Evolutionary conservation across 2,888 invertebrate genomes (phyloP).

Genomic region (Hydrotaea cyrtoneurina): DNA sequence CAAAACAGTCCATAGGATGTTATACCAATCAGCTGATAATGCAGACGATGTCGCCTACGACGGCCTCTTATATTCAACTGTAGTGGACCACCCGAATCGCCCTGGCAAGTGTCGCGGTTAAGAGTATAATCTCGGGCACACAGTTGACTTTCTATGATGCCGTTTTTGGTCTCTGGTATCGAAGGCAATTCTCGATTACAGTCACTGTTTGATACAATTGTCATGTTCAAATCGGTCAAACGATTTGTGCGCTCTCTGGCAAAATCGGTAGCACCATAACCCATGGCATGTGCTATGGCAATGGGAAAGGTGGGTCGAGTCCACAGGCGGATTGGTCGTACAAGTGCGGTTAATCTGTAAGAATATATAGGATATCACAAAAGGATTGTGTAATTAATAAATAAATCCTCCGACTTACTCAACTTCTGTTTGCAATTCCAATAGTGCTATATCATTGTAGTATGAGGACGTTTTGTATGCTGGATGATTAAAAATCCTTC

Average conservation of each 20-base stretch:
- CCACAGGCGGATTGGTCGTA: constrained; percentile 84
- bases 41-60: constrained; percentile 69
- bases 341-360: constrained; percentile 75
- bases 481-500: constrained; percentile 72
- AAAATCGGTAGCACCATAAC: constrained; percentile 83
- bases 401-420: constrained; percentile 70
- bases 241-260: constrained; percentile 77
- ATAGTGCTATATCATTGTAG: constrained; percentile 77
- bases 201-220: constrained; percentile 75
- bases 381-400: neutral
- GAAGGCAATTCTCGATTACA: constrained; percentile 74
- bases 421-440: constrained; percentile 71
- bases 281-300: constrained; percentile 82
- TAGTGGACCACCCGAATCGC: constrained; percentile 79
- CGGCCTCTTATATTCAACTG: constrained; percentile 75
- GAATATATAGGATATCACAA: neutral
- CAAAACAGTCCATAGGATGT: constrained; percentile 79
- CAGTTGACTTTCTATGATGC: constrained; percentile 76
- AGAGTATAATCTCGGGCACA: constrained; percentile 76
- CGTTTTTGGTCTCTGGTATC: constrained; percentile 71
- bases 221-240: constrained; percentile 76
- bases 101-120: constrained; percentile 79
- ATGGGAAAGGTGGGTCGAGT: constrained; percentile 76
- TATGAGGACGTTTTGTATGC: constrained; percentile 71
- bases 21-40: constrained; percentile 77